These are phyloP conservation scores for Achlya flavicornis DNA, from an alignment of 2,888 invertebrate genomes.

Conservation along the genomic window DNA sequence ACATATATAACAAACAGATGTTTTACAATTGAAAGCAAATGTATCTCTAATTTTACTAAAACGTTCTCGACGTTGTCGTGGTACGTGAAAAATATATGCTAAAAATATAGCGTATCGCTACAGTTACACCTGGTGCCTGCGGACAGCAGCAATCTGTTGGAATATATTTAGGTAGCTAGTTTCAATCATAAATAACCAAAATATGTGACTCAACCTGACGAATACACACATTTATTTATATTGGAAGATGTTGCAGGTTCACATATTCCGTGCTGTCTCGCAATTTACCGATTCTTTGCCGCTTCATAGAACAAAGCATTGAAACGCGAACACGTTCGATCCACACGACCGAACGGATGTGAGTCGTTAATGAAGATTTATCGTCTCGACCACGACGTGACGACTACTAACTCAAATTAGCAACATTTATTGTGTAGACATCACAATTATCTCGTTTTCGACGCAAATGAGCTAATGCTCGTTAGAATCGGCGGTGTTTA, in stretches of 20 bases:
- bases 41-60: background rate
- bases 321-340: constrained; percentile 13
- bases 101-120: background rate
- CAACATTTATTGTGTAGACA: constrained; percentile 52
- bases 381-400: constrained; percentile 49
- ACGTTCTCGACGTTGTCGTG: background rate
- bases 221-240: background rate
- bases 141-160: background rate
- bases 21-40: background rate
- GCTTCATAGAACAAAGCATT: constrained; percentile 3
- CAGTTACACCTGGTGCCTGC: too few species aligned
- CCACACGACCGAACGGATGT: constrained; percentile 37
- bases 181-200: background rate
- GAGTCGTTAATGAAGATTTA: constrained; percentile 56
- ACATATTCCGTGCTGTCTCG: background rate
- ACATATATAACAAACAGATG: background rate
- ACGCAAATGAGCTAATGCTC: constrained; percentile 38
- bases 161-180: background rate
- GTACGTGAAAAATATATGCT: background rate
- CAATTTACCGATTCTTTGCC: background rate
- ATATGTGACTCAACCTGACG: background rate
- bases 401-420: constrained; percentile 53
- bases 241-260: background rate
- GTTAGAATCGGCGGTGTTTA: constrained; percentile 43
- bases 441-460: constrained; percentile 51